Conservation (phyloP, 2,113 vertebrate genomes). For the Saccopteryx leptura region DNA sequence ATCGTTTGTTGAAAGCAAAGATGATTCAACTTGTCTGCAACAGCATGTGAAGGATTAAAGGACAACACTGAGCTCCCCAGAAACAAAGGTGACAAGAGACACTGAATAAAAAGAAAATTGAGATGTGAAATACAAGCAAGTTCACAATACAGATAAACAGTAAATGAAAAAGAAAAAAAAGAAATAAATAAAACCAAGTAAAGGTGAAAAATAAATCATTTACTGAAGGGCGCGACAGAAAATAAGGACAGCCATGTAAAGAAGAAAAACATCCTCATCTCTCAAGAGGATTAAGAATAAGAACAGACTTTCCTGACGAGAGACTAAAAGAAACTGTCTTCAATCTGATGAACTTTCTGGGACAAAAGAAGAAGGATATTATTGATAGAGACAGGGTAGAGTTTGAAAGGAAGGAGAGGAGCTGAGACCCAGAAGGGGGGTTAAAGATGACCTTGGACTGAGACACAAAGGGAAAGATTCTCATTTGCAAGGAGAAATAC, state of each 20-base stretch:
- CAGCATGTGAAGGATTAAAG: conserved; percentile 13
- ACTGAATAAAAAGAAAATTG: conserved; percentile 31
- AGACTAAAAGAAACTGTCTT: background rate
- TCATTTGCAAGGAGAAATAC: background rate
- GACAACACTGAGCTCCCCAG: background rate
- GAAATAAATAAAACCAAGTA: background rate
- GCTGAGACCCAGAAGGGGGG: background rate
- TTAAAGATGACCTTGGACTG: background rate
- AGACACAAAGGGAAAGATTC: background rate
- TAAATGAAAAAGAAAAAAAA: background rate
- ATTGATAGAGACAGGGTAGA: background rate
- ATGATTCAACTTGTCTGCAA: background rate
- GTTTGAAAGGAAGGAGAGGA: background rate
- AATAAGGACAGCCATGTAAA: background rate
- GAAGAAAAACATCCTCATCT: background rate
- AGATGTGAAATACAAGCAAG: background rate
- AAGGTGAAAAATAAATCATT: conserved; percentile 45
- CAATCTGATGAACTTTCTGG: background rate
- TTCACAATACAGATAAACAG: background rate
- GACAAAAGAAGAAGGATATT: background rate
- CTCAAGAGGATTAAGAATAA: background rate
- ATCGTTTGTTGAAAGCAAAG: conserved; percentile 28
- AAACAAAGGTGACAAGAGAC: conserved; percentile 1
- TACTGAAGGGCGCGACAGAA: background rate
- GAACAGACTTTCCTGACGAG: background rate